Base-by-base conservation (phyloP, 2,113 vertebrate genomes). In the Elgaria multicarinata region DNA sequence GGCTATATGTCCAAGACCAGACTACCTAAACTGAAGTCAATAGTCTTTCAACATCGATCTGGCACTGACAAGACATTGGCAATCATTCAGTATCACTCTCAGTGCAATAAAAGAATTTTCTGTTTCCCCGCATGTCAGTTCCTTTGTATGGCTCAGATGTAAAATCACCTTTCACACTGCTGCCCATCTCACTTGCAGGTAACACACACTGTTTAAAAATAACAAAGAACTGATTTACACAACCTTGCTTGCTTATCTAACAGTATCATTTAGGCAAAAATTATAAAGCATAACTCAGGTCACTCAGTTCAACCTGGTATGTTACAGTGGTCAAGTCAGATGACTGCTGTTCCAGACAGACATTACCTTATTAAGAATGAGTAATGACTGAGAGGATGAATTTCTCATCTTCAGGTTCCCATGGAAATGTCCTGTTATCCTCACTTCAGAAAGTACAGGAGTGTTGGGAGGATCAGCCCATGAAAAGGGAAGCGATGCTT, bases 251-350 rank as follows among this genome's bases (percentile, higher is more conserved):
- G 62, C 6, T 39, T 78, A 39, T 53, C 24, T 31, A 66, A 53
- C 44, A 31, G 12, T 13, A 53, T 87, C 62, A 28, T 36, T 4
- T 78, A 50, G 24, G 20, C 66, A 31, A 42, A 50, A 69, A 42
- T 26, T 31, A 76, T 83, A 77, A 84, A 89, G 53, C 62, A 12
- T 8, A 80, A 36, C 44, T 64, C 6, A 80, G 36, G 22, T 83
- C 72, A 62, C 33, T 46, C 16, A 62, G 24, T 71, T 33, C 62
- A 71, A 16, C 72, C 53, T 46, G 36, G 39, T 31, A 75, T 44
- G n/a, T 44, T 22, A 62, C 36, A 50, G 31, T 22, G 31, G 92
- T 83, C 83, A 90, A 83, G 88, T 89, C 88, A 66, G 58, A 87
- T 80, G 44, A 55, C 22, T 79, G 33, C 10, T 20, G 24, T 50